phyloP scores from a whole-genome alignment of 1,140 invertebrate genomes.

The Whitmania pigra region DNA sequence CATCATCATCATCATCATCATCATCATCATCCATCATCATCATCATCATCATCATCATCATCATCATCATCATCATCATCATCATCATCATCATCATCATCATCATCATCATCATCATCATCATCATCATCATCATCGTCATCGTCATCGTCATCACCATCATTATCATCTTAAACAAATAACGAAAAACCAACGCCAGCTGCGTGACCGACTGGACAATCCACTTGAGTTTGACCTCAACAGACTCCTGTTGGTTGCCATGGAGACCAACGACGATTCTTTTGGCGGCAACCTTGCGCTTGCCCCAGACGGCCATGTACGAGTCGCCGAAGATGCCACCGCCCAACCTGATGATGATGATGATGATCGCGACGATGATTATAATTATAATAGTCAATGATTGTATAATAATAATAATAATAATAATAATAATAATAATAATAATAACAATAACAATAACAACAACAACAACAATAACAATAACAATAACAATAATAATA shows the following conservation, averaged over 20 bases:
- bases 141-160: no score
- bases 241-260: constrained; percentile 31
- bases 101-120: no score
- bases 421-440: no score
- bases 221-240: constrained; percentile 25
- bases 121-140: no score
- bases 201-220: constrained; percentile 30
- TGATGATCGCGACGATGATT: no score
- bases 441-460: no score
- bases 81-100: no score
- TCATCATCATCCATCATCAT: not conserved
- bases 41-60: no score
- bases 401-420: no score
- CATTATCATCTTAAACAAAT: no score
- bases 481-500: not conserved
- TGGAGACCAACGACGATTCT: constrained; percentile 35
- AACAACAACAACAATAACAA: not conserved
- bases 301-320: constrained; percentile 33
- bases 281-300: constrained; percentile 35
- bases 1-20: not conserved
- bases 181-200: constrained; percentile 46
- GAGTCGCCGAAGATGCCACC: constrained; percentile 39
- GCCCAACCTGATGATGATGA: constrained; percentile 30
- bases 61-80: no score
- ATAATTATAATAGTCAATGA: not conserved